Conservation (phyloP, 2,113 vertebrate genomes). For the Tamias sibiricus region DNA sequence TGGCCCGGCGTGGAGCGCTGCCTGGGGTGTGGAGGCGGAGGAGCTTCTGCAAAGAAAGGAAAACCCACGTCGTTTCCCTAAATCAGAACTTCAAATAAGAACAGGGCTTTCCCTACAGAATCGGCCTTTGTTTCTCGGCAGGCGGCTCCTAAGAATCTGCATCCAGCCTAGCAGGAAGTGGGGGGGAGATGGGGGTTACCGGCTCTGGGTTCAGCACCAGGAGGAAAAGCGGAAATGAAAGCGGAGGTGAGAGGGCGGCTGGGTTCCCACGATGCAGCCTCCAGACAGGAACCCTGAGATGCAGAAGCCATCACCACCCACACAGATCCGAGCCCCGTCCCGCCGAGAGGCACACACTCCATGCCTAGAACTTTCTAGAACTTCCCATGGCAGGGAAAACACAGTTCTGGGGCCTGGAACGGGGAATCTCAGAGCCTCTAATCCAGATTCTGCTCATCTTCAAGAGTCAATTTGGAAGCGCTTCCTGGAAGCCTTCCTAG, state of each 20-base stretch:
- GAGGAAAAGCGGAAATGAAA: conserved; percentile 35
- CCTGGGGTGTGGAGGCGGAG: conserved; percentile 51
- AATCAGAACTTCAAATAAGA: conserved; percentile 63
- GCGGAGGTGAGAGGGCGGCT: background rate
- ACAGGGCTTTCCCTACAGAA: conserved; percentile 34
- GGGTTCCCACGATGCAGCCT: background rate
- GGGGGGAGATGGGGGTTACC: background rate
- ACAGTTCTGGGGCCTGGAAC: background rate
- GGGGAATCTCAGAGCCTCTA: background rate
- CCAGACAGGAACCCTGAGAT: background rate
- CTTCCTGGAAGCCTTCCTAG: conserved; percentile 56
- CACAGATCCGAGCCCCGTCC: background rate
- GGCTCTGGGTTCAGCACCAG: background rate
- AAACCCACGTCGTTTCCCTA: conserved; percentile 11
- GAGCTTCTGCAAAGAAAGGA: conserved; percentile 64
- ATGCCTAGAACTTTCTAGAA: background rate
- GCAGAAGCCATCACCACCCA: background rate
- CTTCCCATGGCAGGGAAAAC: background rate
- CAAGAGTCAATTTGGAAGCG: background rate
- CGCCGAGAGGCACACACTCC: background rate
- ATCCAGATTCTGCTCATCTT: background rate
- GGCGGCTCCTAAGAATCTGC: conserved; percentile 57
- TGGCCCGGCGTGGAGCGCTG: conserved; percentile 37
- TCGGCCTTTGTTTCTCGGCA: conserved; percentile 65
- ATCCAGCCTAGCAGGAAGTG: background rate